Conservation (phyloP, 2,113 vertebrate genomes). For the Pachycephala philippinensis region DNA sequence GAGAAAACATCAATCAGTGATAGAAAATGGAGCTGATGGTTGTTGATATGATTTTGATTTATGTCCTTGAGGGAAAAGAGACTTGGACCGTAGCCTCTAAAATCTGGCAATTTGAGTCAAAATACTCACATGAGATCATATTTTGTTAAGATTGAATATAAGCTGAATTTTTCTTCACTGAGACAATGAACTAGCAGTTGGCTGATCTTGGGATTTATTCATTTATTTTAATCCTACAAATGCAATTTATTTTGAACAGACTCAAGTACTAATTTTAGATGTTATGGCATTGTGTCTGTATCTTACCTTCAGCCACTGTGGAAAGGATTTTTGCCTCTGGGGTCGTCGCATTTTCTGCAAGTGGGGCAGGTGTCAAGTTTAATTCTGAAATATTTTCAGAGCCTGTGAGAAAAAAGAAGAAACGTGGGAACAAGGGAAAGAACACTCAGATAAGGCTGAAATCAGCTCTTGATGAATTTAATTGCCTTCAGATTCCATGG, state of each 20-base stretch:
- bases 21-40: background rate
- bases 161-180: background rate
- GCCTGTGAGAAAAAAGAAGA: background rate
- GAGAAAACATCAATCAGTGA: background rate
- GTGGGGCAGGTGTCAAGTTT: accelerated
- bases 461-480: background rate
- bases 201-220: background rate
- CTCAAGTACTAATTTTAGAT: background rate
- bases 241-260: background rate
- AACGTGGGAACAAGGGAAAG: background rate
- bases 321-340: background rate
- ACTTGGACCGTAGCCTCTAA: background rate
- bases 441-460: background rate
- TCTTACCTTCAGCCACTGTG: background rate
- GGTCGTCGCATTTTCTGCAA: accelerated
- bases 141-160: background rate
- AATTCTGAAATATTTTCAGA: background rate
- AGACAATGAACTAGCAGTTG: background rate
- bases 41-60: background rate
- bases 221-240: background rate
- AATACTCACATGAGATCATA: background rate
- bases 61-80: background rate
- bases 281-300: background rate
- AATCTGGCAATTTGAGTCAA: background rate
- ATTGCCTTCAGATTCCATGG: background rate